These are phyloP conservation scores for Hypselothyrea guttata DNA, from an alignment of 2,888 invertebrate species.

Conservation along the genomic window DNA sequence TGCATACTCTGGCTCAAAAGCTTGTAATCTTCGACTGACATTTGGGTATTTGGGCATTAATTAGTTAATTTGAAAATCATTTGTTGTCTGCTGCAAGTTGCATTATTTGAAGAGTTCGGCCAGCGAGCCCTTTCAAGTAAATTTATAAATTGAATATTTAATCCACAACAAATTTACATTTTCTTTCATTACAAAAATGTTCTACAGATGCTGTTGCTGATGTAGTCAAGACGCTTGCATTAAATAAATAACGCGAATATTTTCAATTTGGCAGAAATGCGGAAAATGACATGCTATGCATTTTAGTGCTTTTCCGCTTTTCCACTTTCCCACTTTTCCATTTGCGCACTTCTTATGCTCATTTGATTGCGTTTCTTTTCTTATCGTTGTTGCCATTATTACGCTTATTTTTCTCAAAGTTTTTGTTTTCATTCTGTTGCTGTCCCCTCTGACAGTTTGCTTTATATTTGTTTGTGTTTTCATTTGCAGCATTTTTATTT, in stretches of 20 bases:
- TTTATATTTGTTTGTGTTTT: slow-evolving; percentile 1
- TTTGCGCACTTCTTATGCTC: slow-evolving; percentile 42
- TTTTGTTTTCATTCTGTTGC: slow-evolving; percentile 17
- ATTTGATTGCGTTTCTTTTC: too few relatives aligned
- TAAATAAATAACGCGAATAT: slow-evolving; percentile 56
- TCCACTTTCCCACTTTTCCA: slow-evolving; percentile 26
- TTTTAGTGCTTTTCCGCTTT: slow-evolving; percentile 49
- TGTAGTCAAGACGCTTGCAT: slow-evolving; percentile 14
- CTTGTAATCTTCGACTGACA: slow-evolving; percentile 50
- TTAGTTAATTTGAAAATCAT: slow-evolving; percentile 57
- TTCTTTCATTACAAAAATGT: too few relatives aligned
- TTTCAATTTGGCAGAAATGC: slow-evolving; percentile 59
- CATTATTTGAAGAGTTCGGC: too few relatives aligned
- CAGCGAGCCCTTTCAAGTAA: too few relatives aligned
- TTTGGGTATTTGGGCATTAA: slow-evolving; percentile 54
- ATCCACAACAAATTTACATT: too few relatives aligned
- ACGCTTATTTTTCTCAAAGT: slow-evolving; percentile 24
- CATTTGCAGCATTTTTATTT: slow-evolving; percentile 48
- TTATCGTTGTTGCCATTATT: slow-evolving; percentile 27
- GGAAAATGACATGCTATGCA: slow-evolving; percentile 55
- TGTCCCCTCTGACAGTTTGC: slow-evolving; percentile 36
- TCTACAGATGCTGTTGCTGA: too few relatives aligned
- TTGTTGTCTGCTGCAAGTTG: slow-evolving; percentile 1
- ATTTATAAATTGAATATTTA: too few relatives aligned
- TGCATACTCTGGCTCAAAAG: slow-evolving; percentile 43